A percentile compares a stretch with the other conserved stretches of the same genome.
phyloP scores from a whole-genome alignment of 2,113 vertebrate genomes.

The Entomyzon cyanotis region DNA sequence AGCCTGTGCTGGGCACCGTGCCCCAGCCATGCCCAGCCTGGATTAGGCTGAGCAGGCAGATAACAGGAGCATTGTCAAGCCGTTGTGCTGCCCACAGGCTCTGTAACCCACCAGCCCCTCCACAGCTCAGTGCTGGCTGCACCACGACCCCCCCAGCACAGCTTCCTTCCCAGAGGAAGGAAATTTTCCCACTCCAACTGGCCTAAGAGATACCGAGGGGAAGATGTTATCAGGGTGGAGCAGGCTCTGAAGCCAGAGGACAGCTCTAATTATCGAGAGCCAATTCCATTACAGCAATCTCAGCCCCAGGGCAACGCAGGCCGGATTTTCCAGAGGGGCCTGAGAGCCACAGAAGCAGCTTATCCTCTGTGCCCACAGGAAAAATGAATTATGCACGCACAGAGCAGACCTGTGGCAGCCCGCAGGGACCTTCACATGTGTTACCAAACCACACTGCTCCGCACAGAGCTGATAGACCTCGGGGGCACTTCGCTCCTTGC shows the following conservation, averaged over 20 bases:
- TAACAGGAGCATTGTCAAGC: accelerated
- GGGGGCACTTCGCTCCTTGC: background rate
- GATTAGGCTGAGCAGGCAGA: accelerated
- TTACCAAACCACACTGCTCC: background rate
- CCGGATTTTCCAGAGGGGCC: background rate
- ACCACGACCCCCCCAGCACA: accelerated
- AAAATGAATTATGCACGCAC: background rate
- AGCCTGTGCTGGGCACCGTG: background rate
- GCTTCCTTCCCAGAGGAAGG: background rate
- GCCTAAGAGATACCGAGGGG: background rate
- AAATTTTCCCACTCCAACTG: background rate
- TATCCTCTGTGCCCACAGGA: background rate
- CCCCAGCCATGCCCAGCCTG: background rate
- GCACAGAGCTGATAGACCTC: background rate
- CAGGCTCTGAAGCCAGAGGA: constrained; percentile 1
- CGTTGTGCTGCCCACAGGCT: background rate
- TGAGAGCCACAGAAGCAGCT: background rate
- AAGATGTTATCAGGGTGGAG: constrained; percentile 19
- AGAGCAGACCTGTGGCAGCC: background rate
- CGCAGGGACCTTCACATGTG: background rate
- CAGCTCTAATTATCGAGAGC: background rate
- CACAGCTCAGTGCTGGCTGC: background rate
- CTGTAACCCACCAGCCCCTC: background rate
- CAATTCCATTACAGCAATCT: constrained; percentile 21
- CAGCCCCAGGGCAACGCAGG: background rate